These are phyloP conservation scores for Clamator glandarius DNA, from an alignment of 2,797 vertebrate genomes.

Conservation along the genomic window DNA sequence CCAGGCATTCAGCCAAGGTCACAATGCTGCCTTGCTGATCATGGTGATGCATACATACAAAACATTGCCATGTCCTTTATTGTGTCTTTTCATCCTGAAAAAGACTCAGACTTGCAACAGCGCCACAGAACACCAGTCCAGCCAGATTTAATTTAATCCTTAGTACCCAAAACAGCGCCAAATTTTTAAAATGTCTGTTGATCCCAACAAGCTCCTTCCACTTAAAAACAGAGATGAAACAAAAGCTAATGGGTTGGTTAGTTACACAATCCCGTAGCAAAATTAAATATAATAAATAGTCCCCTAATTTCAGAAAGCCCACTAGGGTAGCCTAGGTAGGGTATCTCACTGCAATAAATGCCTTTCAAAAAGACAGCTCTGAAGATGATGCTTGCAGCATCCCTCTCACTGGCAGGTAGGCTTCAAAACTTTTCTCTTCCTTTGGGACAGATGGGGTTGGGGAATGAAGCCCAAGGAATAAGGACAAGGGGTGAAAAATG, in stretches of 20 bases:
- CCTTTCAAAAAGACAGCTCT: neutral
- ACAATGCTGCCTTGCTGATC: neutral
- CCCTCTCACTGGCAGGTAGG: neutral
- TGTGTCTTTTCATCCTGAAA: neutral
- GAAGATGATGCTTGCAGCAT: neutral
- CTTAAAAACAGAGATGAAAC: neutral
- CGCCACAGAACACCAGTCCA: neutral
- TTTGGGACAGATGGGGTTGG: accelerated
- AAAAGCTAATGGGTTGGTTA: neutral
- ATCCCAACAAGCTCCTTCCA: neutral
- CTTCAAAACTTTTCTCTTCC: neutral
- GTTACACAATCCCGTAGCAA: neutral
- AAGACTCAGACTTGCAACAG: neutral
- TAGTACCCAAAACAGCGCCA: neutral
- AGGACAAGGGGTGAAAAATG: neutral
- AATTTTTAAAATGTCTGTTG: neutral
- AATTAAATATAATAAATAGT: neutral
- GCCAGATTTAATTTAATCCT: neutral
- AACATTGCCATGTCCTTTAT: neutral
- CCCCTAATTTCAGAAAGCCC: neutral
- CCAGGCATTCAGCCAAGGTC: neutral
- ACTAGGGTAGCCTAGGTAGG: too few relatives aligned
- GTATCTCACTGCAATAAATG: too few relatives aligned
- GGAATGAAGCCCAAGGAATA: neutral
- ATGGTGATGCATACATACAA: accelerated